Evolutionary conservation across 2,113 vertebrate species (phyloP), one percentile per base, ranked within the genome.

Genomic region (Tichodroma muraria): DNA sequence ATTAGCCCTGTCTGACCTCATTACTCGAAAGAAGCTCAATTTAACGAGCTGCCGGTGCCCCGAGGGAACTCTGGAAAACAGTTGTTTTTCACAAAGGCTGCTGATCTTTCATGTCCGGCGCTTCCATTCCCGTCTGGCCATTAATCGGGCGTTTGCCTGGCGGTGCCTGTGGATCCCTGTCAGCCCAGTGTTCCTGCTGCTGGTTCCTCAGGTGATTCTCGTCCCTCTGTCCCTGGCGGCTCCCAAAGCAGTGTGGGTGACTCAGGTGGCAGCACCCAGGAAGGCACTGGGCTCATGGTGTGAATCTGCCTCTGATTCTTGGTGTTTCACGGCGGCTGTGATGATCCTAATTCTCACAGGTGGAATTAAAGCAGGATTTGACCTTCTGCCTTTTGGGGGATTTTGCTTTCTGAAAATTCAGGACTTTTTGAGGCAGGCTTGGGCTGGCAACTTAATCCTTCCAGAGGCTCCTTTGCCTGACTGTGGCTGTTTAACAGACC

Each of bases 1-100:
- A 96, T 97, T 96, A 97, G 91, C 95, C 95, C 94, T 95, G 94
- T 95, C 96, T 96, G 94, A 95, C 94, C 96, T 96, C 95, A 97
- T 97, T 96, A 94, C 86, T 89, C 84, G 91, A 87, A 88, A 87
- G 93, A 68, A 86, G 91, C 80, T 94, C 84, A 72, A 54, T 90
- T 78, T 95, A 96, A 95, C 65, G 94, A 97, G 93, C 95, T 82
- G 86, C 83, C 1, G 4, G 52, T 89, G 95, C 89, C 94, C 94
- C 15, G 9, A 49, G 95, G 86, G 94, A 94, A 13, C 86, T 89
- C 89, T 81, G 93, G 3, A 87, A 95, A 96, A 93, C 86, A 93
- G 91, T 87, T 95, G 94, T 90, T 95, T 94, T 92, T 93, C 84
- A 89, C 92, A 90, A 76, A 89, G 86, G 86, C 94, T 90, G 91